phyloP scores from a whole-genome alignment of 2,113 vertebrate species.

The Oryzias curvinotus region DNA sequence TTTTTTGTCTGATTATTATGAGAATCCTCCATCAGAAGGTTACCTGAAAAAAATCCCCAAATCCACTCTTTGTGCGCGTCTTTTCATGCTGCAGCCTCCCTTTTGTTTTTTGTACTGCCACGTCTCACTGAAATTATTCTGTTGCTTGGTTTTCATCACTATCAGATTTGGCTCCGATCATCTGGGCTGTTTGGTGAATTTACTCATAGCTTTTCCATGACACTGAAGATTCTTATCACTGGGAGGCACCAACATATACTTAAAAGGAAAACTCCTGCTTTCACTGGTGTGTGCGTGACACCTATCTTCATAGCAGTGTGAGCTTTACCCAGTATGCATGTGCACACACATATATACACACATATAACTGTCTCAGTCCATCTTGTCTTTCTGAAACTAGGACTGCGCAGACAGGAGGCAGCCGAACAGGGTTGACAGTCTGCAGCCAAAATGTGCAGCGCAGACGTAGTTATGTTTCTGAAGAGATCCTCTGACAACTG shows the following conservation, averaged over 20 bases:
- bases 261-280: conserved; percentile 53
- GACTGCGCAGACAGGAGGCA: too few species aligned
- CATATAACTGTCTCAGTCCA: too few species aligned
- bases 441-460: conserved; percentile 26
- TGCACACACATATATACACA: too few species aligned
- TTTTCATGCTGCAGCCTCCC: background rate
- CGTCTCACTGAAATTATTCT: conserved; percentile 9
- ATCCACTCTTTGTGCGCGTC: too few species aligned
- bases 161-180: conserved; percentile 69
- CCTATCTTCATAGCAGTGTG: conserved; percentile 50
- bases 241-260: conserved; percentile 54
- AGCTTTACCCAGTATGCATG: conserved; percentile 30
- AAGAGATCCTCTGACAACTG: background rate
- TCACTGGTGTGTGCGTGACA: conserved; percentile 56
- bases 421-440: background rate
- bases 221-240: conserved; percentile 71
- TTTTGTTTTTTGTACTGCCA: background rate
- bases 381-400: too few species aligned
- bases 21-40: too few species aligned
- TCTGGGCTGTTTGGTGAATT: conserved; percentile 64
- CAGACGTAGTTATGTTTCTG: conserved; percentile 25
- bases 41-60: too few species aligned
- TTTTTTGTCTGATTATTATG: too few species aligned
- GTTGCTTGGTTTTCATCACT: conserved; percentile 36
- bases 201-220: conserved; percentile 71